Evolutionary conservation across 2,888 invertebrate genomes (phyloP), one percentile per base, ranked within the genome.

Genomic region (Eubasilissa splendida): DNA sequence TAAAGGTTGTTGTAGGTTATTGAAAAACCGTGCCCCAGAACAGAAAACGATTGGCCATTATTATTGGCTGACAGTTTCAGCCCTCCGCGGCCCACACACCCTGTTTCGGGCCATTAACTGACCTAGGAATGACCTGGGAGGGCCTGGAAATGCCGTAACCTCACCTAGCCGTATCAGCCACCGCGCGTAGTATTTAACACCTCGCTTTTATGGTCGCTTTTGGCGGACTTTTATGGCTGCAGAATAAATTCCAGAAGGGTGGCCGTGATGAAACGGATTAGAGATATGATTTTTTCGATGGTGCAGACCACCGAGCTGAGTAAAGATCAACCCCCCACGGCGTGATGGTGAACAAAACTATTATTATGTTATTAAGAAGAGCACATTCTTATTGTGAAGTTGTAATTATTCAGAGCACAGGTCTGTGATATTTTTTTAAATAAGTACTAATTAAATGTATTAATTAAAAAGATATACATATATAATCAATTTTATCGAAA

Each of bases 1-100:
- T 42, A 42, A 42, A 42, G 2, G 7, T 4, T 7, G 4, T 42
- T 7, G 42, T 5, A 42, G 42, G 42, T 42, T 7, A 1, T 42
- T 42, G 42, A 42, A 42, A 42, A 42, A 42, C 42, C 42, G 42
- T 7, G 42, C 42, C 7, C 42, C 42, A 5, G 42, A 42, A 7
- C 42, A 42, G 42, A 42, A 42, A 42, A 4, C 42, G 42, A 42
- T 42, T 42, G 42, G 52, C 50, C 42, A 50, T 50, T 42, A 68
- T 68, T 68, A 50, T 14, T 14, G 68, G n/a, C 68, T 68, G 68
- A 68, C 52, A n/a, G 50, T 33, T 52, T n/a, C 68, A 68, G 68
- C n/a, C 58, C 50, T 42, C 50, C 52, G 42, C 58, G 0, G 50
- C 66, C 50, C 3, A 31, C n/a, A 8, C 1, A 42, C 66, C 12